A percentile compares a stretch with the other conserved stretches of the same genome.
These are phyloP conservation scores for Cosmopolites sordidus DNA, from an alignment of 2,888 invertebrate genomes.

Conservation along the genomic window DNA sequence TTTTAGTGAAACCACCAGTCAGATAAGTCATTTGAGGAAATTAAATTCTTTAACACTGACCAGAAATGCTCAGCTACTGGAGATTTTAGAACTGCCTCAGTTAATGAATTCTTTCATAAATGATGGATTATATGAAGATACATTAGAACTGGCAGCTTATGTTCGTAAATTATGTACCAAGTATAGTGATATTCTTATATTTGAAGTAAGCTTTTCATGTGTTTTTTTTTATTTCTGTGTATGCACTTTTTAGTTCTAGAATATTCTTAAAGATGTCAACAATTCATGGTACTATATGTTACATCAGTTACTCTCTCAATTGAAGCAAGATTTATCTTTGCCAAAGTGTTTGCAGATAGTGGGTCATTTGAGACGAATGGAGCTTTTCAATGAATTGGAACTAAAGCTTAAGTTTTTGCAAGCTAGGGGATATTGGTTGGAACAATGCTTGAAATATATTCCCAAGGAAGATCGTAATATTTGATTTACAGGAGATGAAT, in stretches of 20 bases:
- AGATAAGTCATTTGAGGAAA: conserved; percentile 64
- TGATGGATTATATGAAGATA: conserved; percentile 89
- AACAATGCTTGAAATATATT: conserved; percentile 68
- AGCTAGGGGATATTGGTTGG: conserved; percentile 85
- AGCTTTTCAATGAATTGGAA: conserved; percentile 75
- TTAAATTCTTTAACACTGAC: conserved; percentile 69
- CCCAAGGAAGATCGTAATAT: conserved; percentile 71
- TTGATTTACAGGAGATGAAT: background rate
- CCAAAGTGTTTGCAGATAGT: conserved; percentile 87
- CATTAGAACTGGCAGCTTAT: conserved; percentile 84
- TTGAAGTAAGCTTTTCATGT: conserved; percentile 58
- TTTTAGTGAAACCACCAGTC: conserved; percentile 76
- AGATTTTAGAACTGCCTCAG: conserved; percentile 87
- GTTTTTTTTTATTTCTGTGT: background rate
- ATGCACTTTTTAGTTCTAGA: conserved; percentile 54
- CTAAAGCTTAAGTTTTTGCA: conserved; percentile 88
- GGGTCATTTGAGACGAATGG: conserved; percentile 71
- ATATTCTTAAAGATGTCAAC: conserved; percentile 82
- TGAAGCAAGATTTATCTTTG: conserved; percentile 81
- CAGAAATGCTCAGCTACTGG: conserved; percentile 83
- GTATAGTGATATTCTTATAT: conserved; percentile 78
- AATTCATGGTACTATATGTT: conserved; percentile 75
- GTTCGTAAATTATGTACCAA: conserved; percentile 79
- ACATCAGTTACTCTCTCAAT: conserved; percentile 74
- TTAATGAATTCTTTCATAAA: conserved; percentile 89